Evolutionary conservation across 1,140 invertebrate genomes (phyloP), one percentile per base, ranked within the genome.

Genomic region (Drosophila grimshawi): DNA sequence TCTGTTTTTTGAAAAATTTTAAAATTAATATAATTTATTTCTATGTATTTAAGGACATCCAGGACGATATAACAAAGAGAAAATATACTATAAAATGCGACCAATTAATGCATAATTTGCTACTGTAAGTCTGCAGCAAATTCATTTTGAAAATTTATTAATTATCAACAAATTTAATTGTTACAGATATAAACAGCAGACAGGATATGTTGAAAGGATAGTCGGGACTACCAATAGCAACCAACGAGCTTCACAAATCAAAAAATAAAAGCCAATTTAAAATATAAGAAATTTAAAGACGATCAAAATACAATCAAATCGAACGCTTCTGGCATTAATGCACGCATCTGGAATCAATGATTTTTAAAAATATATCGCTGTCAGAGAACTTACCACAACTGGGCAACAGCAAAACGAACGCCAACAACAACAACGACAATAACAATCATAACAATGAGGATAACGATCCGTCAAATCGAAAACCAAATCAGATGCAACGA

Each of bases 391-490:
- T 11, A 32, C 11, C 7, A n/a, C 46, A 45, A 37, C 27, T 33
- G 5, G 62, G n/a, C 7, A 57, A 45, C 30, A 66, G 19, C 19
- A 51, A 43, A 56, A 35, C 52, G 51, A 35, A 35, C 52, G 51
- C 29, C 30, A 51, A 10, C 45, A 32, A 55, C 37, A 53, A 27
- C 39, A 60, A 60, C 39, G 53, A 60, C 29, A 70, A 61, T 33
- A 73, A 53, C 27, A 71, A 69, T 43, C 69, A 76, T 35, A 62
- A 72, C 35, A 57, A 76, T 69, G 76, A 67, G 48, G 32, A 63
- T 43, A 71, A 76, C 56, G 76, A 83, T 83, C 76, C 79, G n/a
- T 27, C 53, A 56, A 55, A 56, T n/a, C 60, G 64, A 39, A 70
- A 49, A 65, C 60, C 53, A 76, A 72, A 64, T 45, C 75, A 74